phyloP scores from a whole-genome alignment of 2,113 vertebrate genomes.

The Riparia riparia region DNA sequence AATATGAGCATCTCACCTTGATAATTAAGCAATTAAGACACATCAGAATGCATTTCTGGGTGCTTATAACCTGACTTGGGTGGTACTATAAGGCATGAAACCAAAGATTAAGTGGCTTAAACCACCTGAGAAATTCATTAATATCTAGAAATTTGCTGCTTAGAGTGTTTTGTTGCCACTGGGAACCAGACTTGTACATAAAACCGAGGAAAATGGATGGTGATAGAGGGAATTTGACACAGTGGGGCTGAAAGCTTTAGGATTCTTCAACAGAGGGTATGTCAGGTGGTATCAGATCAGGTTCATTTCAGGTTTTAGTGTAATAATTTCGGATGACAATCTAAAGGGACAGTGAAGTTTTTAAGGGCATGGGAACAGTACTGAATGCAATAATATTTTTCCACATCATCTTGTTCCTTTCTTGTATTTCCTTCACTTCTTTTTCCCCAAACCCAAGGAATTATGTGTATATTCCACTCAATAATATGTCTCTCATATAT shows the following conservation, averaged over 20 bases:
- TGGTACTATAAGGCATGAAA: conserved; percentile 32
- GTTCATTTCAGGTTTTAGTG: neutral
- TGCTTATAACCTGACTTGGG: conserved; percentile 45
- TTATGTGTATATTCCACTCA: neutral
- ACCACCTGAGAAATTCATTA: conserved; percentile 69
- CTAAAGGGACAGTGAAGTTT: neutral
- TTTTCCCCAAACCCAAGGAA: fast-evolving
- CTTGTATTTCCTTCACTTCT: neutral
- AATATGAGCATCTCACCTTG: conserved; percentile 73
- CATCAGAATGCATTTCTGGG: conserved; percentile 67
- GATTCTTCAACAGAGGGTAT: neutral
- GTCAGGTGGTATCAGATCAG: neutral
- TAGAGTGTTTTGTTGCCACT: conserved; percentile 27
- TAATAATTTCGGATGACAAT: neutral
- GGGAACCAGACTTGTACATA: neutral
- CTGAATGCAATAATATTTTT: neutral
- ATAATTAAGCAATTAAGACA: conserved; percentile 77
- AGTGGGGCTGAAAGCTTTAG: neutral
- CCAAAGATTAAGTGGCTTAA: conserved; percentile 73
- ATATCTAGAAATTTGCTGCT: conserved; percentile 42
- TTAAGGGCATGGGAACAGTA: neutral
- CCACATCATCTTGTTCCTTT: neutral
- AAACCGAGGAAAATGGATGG: neutral
- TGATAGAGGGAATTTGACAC: neutral
- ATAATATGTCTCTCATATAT: neutral